Base-by-base conservation (phyloP, 2,888 invertebrate species). In the Hyposoter dolosus region DNA sequence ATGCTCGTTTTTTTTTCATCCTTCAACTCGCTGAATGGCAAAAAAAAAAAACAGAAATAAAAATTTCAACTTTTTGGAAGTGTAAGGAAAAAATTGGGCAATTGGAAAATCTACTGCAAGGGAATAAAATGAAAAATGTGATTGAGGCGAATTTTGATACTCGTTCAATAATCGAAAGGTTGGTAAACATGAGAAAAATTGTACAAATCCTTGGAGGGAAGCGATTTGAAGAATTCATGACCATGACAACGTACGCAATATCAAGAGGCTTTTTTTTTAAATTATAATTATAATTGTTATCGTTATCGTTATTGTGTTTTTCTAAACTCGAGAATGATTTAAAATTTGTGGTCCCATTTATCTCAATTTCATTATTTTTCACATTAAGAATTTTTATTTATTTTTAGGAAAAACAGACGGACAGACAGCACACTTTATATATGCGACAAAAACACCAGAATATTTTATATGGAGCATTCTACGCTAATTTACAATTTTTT, bases 291-390 rank as follows among this genome's bases (percentile, higher is more conserved):
- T 23, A 23, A 17, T 23, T 28, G 15, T 71, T 32, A 35, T 50
- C 32, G n/a, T 50, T 69, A 2, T 69, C 35, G 63, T 68, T 35
- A 17, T 32, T 72, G 19, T 40, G n/a, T 74, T 60, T 74, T 60
- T 43, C 43, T 15, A 23, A 50, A 43, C 19, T 65, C 40, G 69
- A 65, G 43, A 79, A 45, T 65, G 76, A 77, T 71, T 82, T 65
- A 45, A 60, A 68, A 87, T 90, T 89, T 88, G 90, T 92, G 92
- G 92, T 92, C 91, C 91, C 91, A 89, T 90, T 9, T 69, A 90
- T 91, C 90, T 90, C 88, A 88, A 90, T 82, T 88, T 89, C 83
- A 65, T 84, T 47, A 72, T 43, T 65, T 77, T 53, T 50, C 45
- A 69, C 60, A 74, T 60, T 28, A 74, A 32, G 40, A 40, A 10